phyloP scores from a whole-genome alignment of 1,140 invertebrate genomes.

The Brachionus calyciflorus region DNA sequence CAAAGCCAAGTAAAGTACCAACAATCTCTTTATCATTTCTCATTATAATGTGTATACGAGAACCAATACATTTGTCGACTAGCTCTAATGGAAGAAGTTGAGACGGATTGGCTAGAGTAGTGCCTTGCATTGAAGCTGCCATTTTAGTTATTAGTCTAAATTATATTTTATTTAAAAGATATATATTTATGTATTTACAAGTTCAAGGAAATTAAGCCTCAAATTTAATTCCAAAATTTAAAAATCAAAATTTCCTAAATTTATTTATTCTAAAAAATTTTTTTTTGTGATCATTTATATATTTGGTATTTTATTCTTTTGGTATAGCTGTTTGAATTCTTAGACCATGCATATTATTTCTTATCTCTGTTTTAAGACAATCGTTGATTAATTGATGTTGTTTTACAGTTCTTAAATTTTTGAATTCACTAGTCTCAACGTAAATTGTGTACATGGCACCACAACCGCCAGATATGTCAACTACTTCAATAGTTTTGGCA shows the following conservation, averaged over 20 bases:
- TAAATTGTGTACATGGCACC: slow-evolving; percentile 41
- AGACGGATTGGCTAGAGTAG: slow-evolving; percentile 10
- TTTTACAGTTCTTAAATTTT: slow-evolving; percentile 33
- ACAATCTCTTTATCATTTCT: slow-evolving; percentile 99
- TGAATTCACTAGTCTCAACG: slow-evolving; percentile 22
- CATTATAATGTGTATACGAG: slow-evolving; percentile 98
- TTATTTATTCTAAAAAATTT: slow-evolving; percentile 1
- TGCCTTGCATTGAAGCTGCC: slow-evolving; percentile 14
- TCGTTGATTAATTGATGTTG: slow-evolving; percentile 44
- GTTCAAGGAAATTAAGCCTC: background rate
- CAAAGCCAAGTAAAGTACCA: slow-evolving; percentile 92
- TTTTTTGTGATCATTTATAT: background rate
- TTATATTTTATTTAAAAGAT: background rate
- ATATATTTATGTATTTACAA: background rate
- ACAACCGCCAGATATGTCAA: slow-evolving; percentile 44
- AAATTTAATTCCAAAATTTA: background rate
- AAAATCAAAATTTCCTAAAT: background rate
- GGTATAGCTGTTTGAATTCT: slow-evolving; percentile 30
- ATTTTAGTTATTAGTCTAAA: background rate
- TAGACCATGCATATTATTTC: slow-evolving; percentile 41
- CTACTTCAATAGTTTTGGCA: slow-evolving; percentile 35
- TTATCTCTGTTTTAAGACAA: slow-evolving; percentile 32
- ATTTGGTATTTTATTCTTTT: background rate
- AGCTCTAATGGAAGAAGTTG: slow-evolving; percentile 68
- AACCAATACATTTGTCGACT: slow-evolving; percentile 99